A percentile compares a stretch with the other conserved stretches of the same genome.
Evolutionary conservation across 2,113 vertebrate genomes (phyloP).

Genomic region (Anoplopoma fimbria): DNA sequence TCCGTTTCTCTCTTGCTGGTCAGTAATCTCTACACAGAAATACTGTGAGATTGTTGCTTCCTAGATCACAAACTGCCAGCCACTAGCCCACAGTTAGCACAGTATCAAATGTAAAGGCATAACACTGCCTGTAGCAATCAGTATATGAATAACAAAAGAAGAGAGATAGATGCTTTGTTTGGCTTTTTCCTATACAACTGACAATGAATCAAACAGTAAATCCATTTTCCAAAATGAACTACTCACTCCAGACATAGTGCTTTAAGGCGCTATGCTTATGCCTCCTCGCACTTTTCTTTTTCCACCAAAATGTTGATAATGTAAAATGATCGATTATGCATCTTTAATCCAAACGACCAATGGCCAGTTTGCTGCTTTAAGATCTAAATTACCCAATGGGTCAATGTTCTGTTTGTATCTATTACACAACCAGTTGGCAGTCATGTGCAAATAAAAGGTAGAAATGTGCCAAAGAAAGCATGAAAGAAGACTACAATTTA

Average conservation of each 20-base stretch:
- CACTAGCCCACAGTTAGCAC: conserved; percentile 15
- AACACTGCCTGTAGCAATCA: conserved; percentile 19
- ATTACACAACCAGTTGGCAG: background rate
- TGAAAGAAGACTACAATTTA: background rate
- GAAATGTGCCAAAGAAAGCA: background rate
- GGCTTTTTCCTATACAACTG: background rate
- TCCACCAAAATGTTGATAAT: background rate
- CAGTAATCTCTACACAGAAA: conserved; percentile 66
- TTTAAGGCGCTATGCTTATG: background rate
- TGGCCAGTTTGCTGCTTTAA: background rate
- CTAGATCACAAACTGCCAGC: conserved; percentile 38
- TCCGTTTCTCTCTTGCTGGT: conserved; percentile 56
- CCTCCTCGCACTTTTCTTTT: background rate
- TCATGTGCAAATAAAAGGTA: background rate
- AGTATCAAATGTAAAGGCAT: conserved; percentile 41
- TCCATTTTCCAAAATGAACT: background rate
- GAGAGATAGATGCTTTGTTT: conserved; percentile 7
- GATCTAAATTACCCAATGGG: background rate
- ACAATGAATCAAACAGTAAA: conserved; percentile 1
- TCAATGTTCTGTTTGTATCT: background rate
- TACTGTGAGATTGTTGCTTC: conserved; percentile 44
- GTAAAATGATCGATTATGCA: background rate
- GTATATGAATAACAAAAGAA: conserved; percentile 11
- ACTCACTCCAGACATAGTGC: background rate
- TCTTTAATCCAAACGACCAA: background rate